Base-by-base conservation (phyloP, 1,140 invertebrate species). In the Heliothis subflexa region DNA sequence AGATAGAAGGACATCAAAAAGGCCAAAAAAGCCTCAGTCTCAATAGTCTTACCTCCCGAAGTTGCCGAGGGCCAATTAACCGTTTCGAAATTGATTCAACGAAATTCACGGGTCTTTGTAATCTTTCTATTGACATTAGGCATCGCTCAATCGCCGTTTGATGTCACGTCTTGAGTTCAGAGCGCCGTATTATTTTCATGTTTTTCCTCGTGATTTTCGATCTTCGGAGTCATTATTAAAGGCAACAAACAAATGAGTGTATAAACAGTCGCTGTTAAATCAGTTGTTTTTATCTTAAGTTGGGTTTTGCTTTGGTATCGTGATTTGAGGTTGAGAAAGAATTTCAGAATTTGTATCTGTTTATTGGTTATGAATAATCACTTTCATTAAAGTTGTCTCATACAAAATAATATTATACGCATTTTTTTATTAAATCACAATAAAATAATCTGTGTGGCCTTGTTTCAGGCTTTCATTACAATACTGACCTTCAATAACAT, bases 71-170 rank as follows among this genome's bases (percentile, higher is more conserved):
- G 84, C 88, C 89, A 92, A 93, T 92, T 93, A 92, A 92, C 87
- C 86, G 89, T 91, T 91, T 90, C 89, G 86, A 89, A 89, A 92
- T 93, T 90, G 88, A 93, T 88, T 91, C 89, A 79, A 78, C 73
- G 78, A 88, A 88, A 86, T 86, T 80, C 84, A 81, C 78, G 61
- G 78, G 84, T 81, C 85, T 90, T 89, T 88, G 85, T 89, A 86
- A 86, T 89, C 83, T 84, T 80, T 81, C 84, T 91, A 88, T 91
- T 91, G 90, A 88, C 87, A 88, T 89, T 88, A 82, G 85, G 68
- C 80, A 84, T 87, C 81, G 80, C 82, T 25, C 55, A 45, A 74
- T 74, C 45, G 54, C 21, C 78, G 71, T 82, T 84, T 84, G 80
- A 83, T 78, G 78, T 78, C 62, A 80, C 85, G 81, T 87, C 84